Evolutionary conservation across 1,140 invertebrate genomes (phyloP), one percentile per base, ranked within the genome.

Genomic region (Eriosoma lanigerum): DNA sequence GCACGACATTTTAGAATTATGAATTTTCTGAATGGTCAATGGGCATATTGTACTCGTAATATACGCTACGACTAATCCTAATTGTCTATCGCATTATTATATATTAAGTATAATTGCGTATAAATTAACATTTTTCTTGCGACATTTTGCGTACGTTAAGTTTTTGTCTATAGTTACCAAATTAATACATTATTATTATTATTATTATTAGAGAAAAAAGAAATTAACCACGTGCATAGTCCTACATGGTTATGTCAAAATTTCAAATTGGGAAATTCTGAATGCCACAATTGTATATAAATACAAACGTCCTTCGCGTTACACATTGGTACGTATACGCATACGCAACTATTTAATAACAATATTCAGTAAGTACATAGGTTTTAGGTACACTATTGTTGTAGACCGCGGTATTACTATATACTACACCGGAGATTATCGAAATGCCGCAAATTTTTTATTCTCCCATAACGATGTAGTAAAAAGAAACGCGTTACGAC

Each of bases 191-290:
- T 3, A 21, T 66, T 44, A n/a, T n/a, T n/a, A n/a, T n/a, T n/a
- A n/a, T n/a, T n/a, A n/a, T n/a, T n/a, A n/a, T n/a, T n/a, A 21
- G 19, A 10, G 32, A 44, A 32, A 44, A 19, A 66, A 66, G n/a
- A 66, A 66, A 66, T 44, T 44, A 66, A 66, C 32, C 62, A 29
- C 26, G 15, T 26, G 26, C 17, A 38, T 38, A 38, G 32, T 4
- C 32, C 32, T 38, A 38, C 32, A 38, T 4, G 8, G 3, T 8
- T 44, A 26, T 48, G 66, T 70, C 44, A 70, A 70, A 70, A 70
- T 26, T 15, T 70, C n/a, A 48, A 70, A 17, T 48, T 29, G 44
- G 64, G 66, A 70, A 70, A 70, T 38, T 70, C 66, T 48, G 13
- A 3, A 70, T 13, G 32, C 8, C 3, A 38, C 3, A 38, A 38